These are phyloP conservation scores for Aegotheles bennettii DNA, from an alignment of 2,113 vertebrate species.

Conservation along the genomic window DNA sequence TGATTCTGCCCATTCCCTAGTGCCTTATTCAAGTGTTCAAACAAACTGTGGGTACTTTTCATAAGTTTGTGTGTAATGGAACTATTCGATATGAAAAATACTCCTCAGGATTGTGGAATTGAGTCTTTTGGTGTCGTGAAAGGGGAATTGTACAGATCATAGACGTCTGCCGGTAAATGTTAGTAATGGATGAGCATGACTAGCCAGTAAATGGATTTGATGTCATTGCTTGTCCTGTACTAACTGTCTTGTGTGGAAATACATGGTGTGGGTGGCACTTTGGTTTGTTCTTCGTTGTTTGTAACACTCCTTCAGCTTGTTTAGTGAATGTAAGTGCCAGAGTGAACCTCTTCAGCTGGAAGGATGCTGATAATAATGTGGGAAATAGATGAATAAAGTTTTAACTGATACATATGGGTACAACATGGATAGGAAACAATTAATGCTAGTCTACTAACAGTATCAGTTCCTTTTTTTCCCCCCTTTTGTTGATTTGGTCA, in stretches of 20 bases:
- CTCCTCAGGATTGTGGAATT: not conserved
- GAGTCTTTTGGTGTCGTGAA: not conserved
- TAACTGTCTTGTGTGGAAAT: not conserved
- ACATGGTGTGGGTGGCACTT: not conserved
- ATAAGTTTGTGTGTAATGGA: not conserved
- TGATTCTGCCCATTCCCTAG: not conserved
- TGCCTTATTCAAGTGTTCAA: not conserved
- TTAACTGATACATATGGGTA: not conserved
- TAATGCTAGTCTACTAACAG: not conserved
- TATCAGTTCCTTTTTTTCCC: accelerated
- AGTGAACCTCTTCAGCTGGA: not conserved
- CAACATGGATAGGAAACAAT: not conserved
- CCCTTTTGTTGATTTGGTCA: not conserved
- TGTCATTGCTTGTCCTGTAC: not conserved
- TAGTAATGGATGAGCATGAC: not conserved
- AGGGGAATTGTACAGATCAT: not conserved
- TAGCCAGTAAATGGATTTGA: not conserved
- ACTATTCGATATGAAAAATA: not conserved
- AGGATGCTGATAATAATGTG: not conserved
- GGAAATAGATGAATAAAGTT: not conserved
- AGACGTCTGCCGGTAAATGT: not conserved
- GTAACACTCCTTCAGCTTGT: not conserved
- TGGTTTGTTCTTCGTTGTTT: not conserved
- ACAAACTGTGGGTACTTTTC: not conserved
- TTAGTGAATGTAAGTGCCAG: not conserved